A percentile compares a stretch with the other conserved stretches of the same genome.
These are phyloP conservation scores for Terrapene triunguis DNA, from an alignment of 2,113 vertebrate genomes.

Conservation along the genomic window DNA sequence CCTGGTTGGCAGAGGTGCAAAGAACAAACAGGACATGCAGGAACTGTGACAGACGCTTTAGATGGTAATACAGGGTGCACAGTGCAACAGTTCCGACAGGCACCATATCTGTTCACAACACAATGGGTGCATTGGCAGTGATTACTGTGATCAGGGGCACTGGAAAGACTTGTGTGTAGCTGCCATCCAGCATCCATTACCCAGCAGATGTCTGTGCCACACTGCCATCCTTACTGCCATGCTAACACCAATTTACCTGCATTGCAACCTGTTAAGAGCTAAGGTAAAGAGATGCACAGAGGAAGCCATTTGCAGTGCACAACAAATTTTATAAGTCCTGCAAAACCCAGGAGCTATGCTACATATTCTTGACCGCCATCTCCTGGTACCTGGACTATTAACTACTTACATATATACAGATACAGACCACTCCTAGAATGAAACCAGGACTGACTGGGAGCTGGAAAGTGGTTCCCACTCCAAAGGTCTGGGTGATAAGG, in stretches of 20 bases:
- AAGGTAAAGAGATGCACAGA: no score
- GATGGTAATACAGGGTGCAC: not conserved
- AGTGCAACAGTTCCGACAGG: not conserved
- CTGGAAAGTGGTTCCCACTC: not conserved
- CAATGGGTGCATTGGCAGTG: not conserved
- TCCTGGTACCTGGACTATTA: not conserved
- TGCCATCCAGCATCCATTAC: not conserved
- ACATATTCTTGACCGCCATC: not conserved
- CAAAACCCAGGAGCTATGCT: not conserved
- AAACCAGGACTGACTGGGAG: not conserved
- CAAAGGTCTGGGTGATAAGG: not conserved
- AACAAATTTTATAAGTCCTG: no score
- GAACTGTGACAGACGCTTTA: not conserved
- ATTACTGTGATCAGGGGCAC: not conserved
- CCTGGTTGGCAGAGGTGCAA: not conserved
- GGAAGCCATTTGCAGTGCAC: not conserved
- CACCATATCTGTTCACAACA: not conserved
- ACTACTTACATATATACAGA: not conserved
- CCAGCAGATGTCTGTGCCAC: not conserved
- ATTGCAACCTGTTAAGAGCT: not conserved
- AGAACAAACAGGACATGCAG: not conserved
- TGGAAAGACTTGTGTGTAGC: not conserved
- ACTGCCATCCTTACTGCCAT: not conserved
- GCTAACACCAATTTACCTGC: not conserved
- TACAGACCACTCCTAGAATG: not conserved